These are phyloP conservation scores for Mylabris sibirica DNA, from an alignment of 2,888 invertebrate genomes.

Conservation along the genomic window DNA sequence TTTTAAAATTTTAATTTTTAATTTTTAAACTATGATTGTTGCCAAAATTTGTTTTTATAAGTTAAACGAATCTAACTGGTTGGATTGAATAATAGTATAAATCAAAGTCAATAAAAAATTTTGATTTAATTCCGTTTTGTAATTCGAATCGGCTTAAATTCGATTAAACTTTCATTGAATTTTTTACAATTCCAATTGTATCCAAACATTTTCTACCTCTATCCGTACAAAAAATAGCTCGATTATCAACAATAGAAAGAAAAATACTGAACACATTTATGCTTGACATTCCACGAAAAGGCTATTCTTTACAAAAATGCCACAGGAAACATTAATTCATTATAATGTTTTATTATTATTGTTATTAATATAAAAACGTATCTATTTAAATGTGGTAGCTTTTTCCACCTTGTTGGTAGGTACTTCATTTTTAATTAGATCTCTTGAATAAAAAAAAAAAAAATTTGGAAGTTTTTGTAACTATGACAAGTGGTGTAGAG, in stretches of 20 bases:
- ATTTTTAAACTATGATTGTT: too few relatives aligned
- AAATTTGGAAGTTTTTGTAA: conserved; percentile 23
- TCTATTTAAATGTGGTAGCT: neutral
- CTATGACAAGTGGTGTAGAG: conserved; percentile 28
- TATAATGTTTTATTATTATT: neutral
- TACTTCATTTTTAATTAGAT: neutral
- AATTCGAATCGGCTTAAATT: neutral
- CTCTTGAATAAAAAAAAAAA: conserved; percentile 20
- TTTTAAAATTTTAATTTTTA: neutral
- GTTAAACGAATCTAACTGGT: too few relatives aligned
- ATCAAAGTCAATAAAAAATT: too few relatives aligned
- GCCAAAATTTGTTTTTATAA: too few relatives aligned
- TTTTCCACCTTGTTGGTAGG: neutral
- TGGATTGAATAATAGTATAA: too few relatives aligned
- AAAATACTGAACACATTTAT: neutral
- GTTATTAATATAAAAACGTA: neutral
- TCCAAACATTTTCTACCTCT: neutral
- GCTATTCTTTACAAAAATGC: too few relatives aligned
- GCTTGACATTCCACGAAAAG: neutral
- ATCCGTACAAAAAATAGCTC: neutral
- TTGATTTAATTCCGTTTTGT: neutral
- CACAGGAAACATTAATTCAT: neutral
- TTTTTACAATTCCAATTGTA: neutral
- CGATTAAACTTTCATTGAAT: conserved; percentile 2
- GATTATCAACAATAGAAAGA: neutral